Evolutionary conservation across 2,113 vertebrate genomes (phyloP), one percentile per base, ranked within the genome.

Genomic region (Lepus europaeus): DNA sequence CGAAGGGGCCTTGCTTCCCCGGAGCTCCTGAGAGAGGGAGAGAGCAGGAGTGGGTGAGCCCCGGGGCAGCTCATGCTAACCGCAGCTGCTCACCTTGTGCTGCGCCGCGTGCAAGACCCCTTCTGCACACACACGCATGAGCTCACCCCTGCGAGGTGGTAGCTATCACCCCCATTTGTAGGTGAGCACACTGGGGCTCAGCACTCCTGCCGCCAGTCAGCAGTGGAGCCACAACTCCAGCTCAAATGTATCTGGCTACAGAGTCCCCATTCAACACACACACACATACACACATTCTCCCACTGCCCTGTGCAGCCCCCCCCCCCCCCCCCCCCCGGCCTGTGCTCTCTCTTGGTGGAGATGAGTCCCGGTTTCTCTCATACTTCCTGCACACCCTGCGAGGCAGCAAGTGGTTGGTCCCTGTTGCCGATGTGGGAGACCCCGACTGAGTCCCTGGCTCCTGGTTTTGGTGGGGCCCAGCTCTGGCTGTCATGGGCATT

Each of bases 1-100:
- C 98, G 0, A 94, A 80, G 0, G 92, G 39, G 4, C 98, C 98
- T 0, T 97, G 97, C 90, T 98, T 97, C 89, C 98, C 98, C 11
- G 98, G 97, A 77, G 72, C 89, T 87, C 98, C 98, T 99, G 20
- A 64, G 72, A 87, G 89, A 72, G 68, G 91, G n/a, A 85, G 33
- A 70, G 64, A 9, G 53, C 84, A 84, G 80, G 88, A 91, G 45
- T 8, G 6, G 39, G 84, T 84, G 20, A 95, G 53, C 11, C 11
- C 4, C 29, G 83, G 11, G 49, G 4, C 33, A 39, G 39, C 45
- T 77, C 14, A 31, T 76, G 51, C 14, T 51, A 66, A 53, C 25
- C n/a, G 49, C 51, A 86, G 33, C 19, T 29, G 61, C 63, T 85
- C 13, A 27, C 68, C 74, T 64, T n/a, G 27, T 69, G 39, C 45